Evolutionary conservation across 2,113 vertebrate species (phyloP).

Genomic region (Austrofundulus limnaeus): DNA sequence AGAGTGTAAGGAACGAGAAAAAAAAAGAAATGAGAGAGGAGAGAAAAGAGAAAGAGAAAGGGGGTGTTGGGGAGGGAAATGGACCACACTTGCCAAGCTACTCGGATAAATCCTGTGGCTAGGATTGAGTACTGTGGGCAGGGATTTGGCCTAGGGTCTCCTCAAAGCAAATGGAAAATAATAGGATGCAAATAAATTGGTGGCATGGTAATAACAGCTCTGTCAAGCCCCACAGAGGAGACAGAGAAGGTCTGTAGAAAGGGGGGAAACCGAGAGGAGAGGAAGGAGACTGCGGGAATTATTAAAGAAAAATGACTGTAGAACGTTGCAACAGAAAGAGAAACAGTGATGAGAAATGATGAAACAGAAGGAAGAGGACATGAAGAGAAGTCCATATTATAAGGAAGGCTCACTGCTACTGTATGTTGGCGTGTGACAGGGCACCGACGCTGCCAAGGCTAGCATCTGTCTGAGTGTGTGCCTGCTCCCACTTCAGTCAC

Average conservation of each 20-base stretch:
- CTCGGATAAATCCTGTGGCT: slow-evolving; percentile 63
- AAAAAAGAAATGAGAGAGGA: slow-evolving; percentile 6
- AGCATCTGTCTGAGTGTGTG: slow-evolving; percentile 15
- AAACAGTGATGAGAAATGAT: background rate
- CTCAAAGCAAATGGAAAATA: slow-evolving; percentile 73
- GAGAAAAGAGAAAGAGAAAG: background rate
- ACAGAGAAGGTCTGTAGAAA: slow-evolving; percentile 27
- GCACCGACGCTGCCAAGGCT: slow-evolving; percentile 24
- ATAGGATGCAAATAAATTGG: slow-evolving; percentile 69
- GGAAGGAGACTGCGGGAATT: slow-evolving; percentile 7
- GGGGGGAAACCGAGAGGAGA: slow-evolving; percentile 1
- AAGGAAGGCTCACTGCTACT: slow-evolving; percentile 11
- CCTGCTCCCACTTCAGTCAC: slow-evolving; percentile 28
- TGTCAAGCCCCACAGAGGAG: slow-evolving; percentile 58
- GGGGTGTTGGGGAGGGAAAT: background rate
- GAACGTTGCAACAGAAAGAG: slow-evolving; percentile 11
- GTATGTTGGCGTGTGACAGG: slow-evolving; percentile 31
- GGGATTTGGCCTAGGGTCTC: slow-evolving; percentile 58
- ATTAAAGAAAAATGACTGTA: slow-evolving; percentile 13
- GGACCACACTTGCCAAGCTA: slow-evolving; percentile 59
- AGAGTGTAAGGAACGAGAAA: slow-evolving; percentile 9
- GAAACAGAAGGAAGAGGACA: background rate
- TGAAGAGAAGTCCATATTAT: slow-evolving; percentile 17
- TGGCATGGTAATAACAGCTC: slow-evolving; percentile 70
- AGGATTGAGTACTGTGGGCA: slow-evolving; percentile 65